phyloP scores from a whole-genome alignment of 2,113 vertebrate species.

The crab-eating macaque (Macaca fascicularis) region DNA sequence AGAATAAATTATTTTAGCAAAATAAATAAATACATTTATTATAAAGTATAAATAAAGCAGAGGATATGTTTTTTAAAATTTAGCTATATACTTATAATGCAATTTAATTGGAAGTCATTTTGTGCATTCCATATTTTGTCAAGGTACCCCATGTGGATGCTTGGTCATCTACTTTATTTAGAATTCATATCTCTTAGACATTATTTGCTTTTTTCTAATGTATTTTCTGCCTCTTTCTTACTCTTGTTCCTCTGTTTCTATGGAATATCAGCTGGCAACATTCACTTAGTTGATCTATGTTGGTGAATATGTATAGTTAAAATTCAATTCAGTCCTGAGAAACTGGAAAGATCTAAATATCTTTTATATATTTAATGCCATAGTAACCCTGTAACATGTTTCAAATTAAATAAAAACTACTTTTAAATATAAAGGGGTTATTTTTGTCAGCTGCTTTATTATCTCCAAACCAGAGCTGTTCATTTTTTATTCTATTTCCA shows the following conservation, averaged over 20 bases:
- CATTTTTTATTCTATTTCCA: constrained; percentile 31
- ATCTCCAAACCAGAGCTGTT: constrained; percentile 24
- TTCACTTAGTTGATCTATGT: neutral
- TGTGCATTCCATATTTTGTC: neutral
- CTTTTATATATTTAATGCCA: constrained; percentile 26
- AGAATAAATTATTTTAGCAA: neutral
- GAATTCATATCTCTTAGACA: neutral
- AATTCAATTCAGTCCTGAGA: neutral
- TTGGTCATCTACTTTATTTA: constrained; percentile 5
- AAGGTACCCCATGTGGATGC: neutral
- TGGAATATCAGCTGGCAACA: neutral
- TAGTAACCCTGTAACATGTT: neutral
- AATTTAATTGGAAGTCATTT: constrained; percentile 30
- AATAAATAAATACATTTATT: too few relatives aligned
- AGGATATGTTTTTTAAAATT: neutral
- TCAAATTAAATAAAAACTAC: constrained; percentile 42
- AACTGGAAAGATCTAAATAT: neutral
- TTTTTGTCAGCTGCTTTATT: neutral
- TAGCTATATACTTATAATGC: neutral
- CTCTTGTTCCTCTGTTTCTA: constrained; percentile 11
- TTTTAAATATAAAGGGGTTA: constrained; percentile 29
- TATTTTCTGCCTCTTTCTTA: constrained; percentile 21
- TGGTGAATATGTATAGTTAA: constrained; percentile 23
- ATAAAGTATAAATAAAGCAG: neutral
- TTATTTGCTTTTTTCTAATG: constrained; percentile 33